Base-by-base conservation (phyloP, 2,113 vertebrate genomes). In the Poecilia latipinna region DNA sequence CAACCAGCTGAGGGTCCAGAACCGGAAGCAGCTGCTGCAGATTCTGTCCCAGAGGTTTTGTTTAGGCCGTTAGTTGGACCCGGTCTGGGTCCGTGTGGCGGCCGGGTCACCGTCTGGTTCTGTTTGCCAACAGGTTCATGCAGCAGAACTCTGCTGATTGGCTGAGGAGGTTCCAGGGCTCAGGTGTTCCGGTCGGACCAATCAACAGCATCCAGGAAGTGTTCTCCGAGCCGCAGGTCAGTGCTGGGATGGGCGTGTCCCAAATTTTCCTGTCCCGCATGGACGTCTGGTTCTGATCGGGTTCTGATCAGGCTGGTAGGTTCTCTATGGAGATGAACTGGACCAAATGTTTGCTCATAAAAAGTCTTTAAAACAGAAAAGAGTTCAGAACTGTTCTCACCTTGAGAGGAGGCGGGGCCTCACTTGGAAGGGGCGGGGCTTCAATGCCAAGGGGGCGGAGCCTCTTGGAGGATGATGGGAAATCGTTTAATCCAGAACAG, bases 151-250 rank as follows among this genome's bases (percentile, higher is more conserved):
- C 96, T 0, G 61, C 71, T 0, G 94, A 96, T 77, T 99, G 97
- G 97, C 89, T 99, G 86, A 82, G 81, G 78, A 93, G 91, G 78
- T 98, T 98, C 80, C 94, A 96, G 91, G 96, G 96, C 35, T 96
- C 96, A 37, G 94, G 95, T 12, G 93, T 99, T 89, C 96, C 97
- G 3, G 96, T 96, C 1, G 97, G 97, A 44, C 96, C 97, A 65
- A 98, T 99, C 94, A 98, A 98, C 93, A 96, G 82, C 77, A 96
- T 99, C 82, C 94, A 96, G 90, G 92, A 96, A 85, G 96, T 97
- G 5, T 99, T 98, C 87, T 93, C 94, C 2, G 95, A 97, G 75
- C 94, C 96, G 11, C 97, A 99, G 97, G 97, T 97, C 84, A 93
- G 96, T 37, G 63, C 22, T 44, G 15, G 13, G 42, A 44, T 12